Conservation (phyloP, 1,140 invertebrate species). For the Parapsyche elsis region DNA sequence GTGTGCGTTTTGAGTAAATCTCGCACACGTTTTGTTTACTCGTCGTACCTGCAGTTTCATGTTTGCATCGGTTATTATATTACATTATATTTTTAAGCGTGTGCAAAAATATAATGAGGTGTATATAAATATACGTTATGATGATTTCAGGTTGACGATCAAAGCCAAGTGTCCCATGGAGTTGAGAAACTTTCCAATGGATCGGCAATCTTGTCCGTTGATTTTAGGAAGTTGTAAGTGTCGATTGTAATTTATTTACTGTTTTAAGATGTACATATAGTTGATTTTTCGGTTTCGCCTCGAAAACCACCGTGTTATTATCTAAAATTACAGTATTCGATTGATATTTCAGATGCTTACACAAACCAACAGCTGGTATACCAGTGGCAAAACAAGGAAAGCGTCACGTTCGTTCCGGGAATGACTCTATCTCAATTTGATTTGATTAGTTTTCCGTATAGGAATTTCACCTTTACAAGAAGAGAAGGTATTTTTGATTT, state of each 20-base stretch:
- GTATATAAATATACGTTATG: too few relatives aligned
- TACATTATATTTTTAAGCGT: too few relatives aligned
- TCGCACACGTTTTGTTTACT: too few relatives aligned
- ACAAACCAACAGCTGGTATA: conserved; percentile 89
- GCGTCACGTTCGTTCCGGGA: conserved; percentile 87
- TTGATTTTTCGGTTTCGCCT: background rate
- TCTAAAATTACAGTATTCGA: background rate
- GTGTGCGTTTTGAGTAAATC: background rate
- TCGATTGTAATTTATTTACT: conserved; percentile 2
- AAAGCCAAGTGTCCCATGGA: conserved; percentile 98
- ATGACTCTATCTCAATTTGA: conserved; percentile 94
- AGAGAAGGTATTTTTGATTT: conserved; percentile 72
- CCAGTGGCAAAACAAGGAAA: conserved; percentile 85
- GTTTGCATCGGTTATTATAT: too few relatives aligned
- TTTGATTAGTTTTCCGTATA: conserved; percentile 85
- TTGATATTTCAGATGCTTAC: conserved; percentile 81
- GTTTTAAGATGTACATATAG: too few relatives aligned
- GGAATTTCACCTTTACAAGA: conserved; percentile 81
- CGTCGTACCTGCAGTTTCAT: too few relatives aligned
- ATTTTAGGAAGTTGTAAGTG: conserved; percentile 95
- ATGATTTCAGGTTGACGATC: conserved; percentile 86
- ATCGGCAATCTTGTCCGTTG: conserved; percentile 91
- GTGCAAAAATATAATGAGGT: too few relatives aligned
- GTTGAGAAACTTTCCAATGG: conserved; percentile 96
- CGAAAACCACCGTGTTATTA: background rate